phyloP scores from a whole-genome alignment of 2,888 invertebrate genomes.

The Pristionchus fissidentatus region DNA sequence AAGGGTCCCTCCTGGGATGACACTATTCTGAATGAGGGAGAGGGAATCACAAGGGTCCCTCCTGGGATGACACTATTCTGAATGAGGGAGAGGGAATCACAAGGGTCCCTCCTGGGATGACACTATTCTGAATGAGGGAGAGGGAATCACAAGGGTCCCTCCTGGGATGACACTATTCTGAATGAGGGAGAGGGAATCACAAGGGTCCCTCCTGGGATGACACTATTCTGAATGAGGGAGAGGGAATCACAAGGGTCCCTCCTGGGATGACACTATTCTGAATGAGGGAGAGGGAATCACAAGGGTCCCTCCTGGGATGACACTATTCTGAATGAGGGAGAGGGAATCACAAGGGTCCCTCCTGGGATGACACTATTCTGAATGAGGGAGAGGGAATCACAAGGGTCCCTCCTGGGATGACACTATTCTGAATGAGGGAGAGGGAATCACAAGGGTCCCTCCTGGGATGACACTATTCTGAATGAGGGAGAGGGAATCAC shows the following conservation, averaged over 20 bases:
- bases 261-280: conserved; percentile 23
- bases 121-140: conserved; percentile 6
- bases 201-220: not conserved
- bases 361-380: conserved; percentile 23
- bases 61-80: conserved; percentile 23
- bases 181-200: not conserved
- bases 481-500: not conserved
- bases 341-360: not conserved
- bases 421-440: conserved; percentile 6
- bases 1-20: not conserved
- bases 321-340: conserved; percentile 6
- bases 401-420: not conserved
- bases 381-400: not conserved
- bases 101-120: not conserved
- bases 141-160: not conserved
- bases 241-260: not conserved
- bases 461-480: conserved; percentile 23
- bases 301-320: not conserved
- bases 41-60: not conserved
- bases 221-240: conserved; percentile 6
- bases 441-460: not conserved
- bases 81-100: not conserved
- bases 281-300: not conserved
- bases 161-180: conserved; percentile 23
- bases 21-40: conserved; percentile 6